Evolutionary conservation across 2,113 vertebrate genomes (phyloP).

Genomic region (Channa argus): DNA sequence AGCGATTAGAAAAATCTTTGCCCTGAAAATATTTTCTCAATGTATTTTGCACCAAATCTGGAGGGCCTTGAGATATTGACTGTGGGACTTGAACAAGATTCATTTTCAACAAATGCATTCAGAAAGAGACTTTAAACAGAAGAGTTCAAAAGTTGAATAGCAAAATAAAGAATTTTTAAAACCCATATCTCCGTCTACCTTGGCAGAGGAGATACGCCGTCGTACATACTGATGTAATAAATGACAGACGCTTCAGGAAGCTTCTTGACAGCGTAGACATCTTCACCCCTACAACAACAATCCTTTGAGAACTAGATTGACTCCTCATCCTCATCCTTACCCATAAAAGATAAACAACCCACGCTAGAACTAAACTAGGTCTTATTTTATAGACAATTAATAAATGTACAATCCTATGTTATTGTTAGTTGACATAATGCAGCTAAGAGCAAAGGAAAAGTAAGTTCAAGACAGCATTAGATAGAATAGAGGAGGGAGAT

Average conservation of each 20-base stretch:
- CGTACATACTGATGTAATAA: neutral
- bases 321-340: neutral
- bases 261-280: neutral
- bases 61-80: constrained; percentile 10
- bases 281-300: neutral
- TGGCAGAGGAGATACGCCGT: neutral
- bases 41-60: constrained; percentile 10
- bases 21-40: constrained; percentile 4
- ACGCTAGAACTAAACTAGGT: constrained; percentile 11
- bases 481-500: no score
- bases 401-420: neutral
- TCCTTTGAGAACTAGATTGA: neutral
- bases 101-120: neutral
- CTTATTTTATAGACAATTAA: constrained; percentile 6
- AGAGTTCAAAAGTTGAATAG: constrained; percentile 16
- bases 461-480: no score
- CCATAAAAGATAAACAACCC: constrained; percentile 10
- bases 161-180: neutral
- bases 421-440: neutral
- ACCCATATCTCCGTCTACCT: neutral
- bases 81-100: no score
- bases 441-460: neutral
- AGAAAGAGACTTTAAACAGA: neutral
- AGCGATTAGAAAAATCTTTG: constrained; percentile 21
- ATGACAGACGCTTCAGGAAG: neutral